These are phyloP conservation scores for Drosophila tropicalis DNA, from an alignment of 1,140 invertebrate genomes.

Conservation along the genomic window DNA sequence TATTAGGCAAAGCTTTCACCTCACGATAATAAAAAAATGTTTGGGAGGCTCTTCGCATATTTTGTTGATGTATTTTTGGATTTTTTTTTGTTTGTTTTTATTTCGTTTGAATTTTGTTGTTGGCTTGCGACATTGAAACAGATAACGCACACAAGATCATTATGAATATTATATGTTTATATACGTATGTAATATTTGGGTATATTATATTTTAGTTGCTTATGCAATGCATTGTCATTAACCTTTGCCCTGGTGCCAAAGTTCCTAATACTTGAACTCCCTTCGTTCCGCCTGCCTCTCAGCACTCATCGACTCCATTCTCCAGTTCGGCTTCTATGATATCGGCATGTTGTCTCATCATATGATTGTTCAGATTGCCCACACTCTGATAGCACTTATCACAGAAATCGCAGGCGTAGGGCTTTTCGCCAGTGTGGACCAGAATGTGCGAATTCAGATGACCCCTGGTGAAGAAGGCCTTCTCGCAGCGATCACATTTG, in stretches of 20 bases:
- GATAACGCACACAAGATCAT: conserved; percentile 33
- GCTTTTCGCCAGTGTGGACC: conserved; percentile 77
- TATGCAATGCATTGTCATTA: conserved; percentile 20
- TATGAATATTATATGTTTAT: conserved; percentile 12
- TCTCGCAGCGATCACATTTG: conserved; percentile 68
- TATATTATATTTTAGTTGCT: conserved; percentile 24
- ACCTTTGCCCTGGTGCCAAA: neutral
- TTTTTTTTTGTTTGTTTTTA: conserved; percentile 1
- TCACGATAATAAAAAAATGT: conserved; percentile 20
- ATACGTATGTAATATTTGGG: conserved; percentile 16
- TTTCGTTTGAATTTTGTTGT: conserved; percentile 12
- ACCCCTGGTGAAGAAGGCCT: conserved; percentile 74
- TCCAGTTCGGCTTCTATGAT: conserved; percentile 56
- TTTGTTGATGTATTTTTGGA: conserved; percentile 5
- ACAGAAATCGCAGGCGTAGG: conserved; percentile 63
- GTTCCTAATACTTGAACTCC: conserved; percentile 46
- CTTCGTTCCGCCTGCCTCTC: conserved; percentile 1
- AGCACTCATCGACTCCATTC: conserved; percentile 40
- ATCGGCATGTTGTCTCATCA: conserved; percentile 56
- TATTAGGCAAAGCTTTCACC: conserved; percentile 45
- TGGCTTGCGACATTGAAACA: conserved; percentile 38
- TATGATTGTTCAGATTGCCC: conserved; percentile 77
- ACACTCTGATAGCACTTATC: conserved; percentile 72
- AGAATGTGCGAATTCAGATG: conserved; percentile 69
- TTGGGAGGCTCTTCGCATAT: conserved; percentile 37